Evolutionary conservation across 92 coral and sea anemone species (phyloP).

Genomic region (Pocillopora grandis): DNA sequence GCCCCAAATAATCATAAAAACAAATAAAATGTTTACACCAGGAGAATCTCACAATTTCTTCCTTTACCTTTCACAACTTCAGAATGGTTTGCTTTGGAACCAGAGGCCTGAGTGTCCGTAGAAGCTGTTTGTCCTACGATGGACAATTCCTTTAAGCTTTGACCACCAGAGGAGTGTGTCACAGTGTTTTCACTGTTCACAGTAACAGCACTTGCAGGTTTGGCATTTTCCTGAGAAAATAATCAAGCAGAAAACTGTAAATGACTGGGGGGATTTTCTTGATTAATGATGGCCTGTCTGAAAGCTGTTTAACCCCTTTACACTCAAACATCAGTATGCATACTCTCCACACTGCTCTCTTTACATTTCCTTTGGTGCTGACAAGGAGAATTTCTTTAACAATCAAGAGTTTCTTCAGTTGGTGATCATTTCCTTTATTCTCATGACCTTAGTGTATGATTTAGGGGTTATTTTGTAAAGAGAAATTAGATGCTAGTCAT

Average conservation of each 20-base stretch:
- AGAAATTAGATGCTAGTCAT: no score
- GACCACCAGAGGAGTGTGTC: background rate
- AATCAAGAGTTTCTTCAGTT: no score
- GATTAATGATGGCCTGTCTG: background rate
- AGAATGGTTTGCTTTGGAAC: background rate
- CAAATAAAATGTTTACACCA: no score
- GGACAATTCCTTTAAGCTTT: background rate
- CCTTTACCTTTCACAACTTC: slow-evolving; percentile 20
- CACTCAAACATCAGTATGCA: background rate
- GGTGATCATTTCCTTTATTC: no score
- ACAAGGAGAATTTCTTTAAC: no score
- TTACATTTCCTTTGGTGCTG: no score
- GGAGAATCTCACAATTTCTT: background rate
- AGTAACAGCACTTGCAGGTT: background rate
- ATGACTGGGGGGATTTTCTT: no score
- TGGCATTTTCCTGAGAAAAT: background rate
- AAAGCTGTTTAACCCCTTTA: no score
- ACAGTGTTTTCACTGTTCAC: background rate
- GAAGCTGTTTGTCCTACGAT: background rate
- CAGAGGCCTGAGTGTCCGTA: background rate
- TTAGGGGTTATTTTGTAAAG: no score
- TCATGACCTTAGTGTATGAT: no score
- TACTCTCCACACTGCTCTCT: no score
- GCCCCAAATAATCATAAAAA: no score
- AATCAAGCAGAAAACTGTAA: background rate